Evolutionary conservation across 2,113 vertebrate genomes (phyloP).

Genomic region (Merops nubicus): DNA sequence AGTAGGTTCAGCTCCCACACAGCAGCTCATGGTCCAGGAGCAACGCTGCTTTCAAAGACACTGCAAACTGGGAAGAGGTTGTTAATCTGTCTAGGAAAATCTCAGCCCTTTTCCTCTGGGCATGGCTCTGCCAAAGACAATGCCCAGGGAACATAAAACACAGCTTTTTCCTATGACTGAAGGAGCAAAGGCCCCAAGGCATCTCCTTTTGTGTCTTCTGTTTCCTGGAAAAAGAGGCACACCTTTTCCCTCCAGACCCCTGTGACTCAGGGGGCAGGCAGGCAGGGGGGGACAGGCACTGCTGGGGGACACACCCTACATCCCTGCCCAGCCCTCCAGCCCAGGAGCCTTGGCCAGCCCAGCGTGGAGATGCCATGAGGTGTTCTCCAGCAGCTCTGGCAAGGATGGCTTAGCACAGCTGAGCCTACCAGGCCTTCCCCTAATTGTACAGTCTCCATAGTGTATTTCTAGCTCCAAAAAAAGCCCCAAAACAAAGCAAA

Average conservation of each 20-base stretch:
- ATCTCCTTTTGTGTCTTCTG: background rate
- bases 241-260: background rate
- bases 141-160: background rate
- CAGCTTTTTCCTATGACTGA: background rate
- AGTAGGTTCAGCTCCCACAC: background rate
- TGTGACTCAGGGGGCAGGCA: background rate
- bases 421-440: background rate
- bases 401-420: background rate
- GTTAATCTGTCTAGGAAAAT: background rate
- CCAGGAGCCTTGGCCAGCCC: background rate
- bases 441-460: background rate
- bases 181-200: background rate
- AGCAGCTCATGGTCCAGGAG: background rate
- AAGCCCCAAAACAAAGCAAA: background rate
- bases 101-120: background rate
- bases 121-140: background rate
- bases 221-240: conserved; percentile 23
- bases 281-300: background rate
- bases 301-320: background rate
- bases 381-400: background rate
- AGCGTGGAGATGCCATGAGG: background rate
- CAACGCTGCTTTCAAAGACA: background rate
- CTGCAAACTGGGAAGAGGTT: background rate
- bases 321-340: background rate
- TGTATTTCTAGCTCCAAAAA: background rate